Base-by-base conservation (phyloP, 2,113 vertebrate species). In the Aegypius monachus region DNA sequence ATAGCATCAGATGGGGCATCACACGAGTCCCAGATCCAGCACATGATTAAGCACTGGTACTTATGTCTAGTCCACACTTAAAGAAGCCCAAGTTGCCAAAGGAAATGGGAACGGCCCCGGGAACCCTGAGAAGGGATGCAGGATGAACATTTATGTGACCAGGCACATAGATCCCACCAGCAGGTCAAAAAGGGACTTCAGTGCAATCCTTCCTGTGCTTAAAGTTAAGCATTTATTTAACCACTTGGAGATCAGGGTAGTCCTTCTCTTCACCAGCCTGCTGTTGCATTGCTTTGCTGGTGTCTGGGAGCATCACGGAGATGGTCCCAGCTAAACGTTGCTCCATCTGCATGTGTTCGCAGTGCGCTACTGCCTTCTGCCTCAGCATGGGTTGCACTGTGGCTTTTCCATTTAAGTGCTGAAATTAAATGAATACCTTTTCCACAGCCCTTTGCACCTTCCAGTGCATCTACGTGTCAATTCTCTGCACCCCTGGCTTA, bases 371-470 rank as follows among this genome's bases (percentile, higher is more conserved):
- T 63, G 40, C 74, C 53, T 52, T 36, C 83, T 36, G 26, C 7
- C 38, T 53, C 71, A 32, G 40, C 38, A 34, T 0, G 0, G 81
- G 42, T 63, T 63, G n/a, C 22, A 42, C 53, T 1, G 10, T 56
- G 86, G 48, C 61, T 22, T 43, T 65, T 68, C 31, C 38, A 42
- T 52, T 40, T 71, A 29, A 88, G 22, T 21, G 32, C 20, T 86
- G 78, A 58, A 87, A 66, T 78, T 47, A 81, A 58, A 67, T 16
- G 0, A 86, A 71, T 47, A 27, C 9, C 14, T 90, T 62, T 61
- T 50, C 32, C 67, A 53, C 38, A 77, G 65, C 27, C 42, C 55
- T 61, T 75, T 83, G 45, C 29, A 17, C 40, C 45, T 93, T 27
- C 15, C 52, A 31, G n/a, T 40, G 52, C 55, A 71, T 34, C 47